These are phyloP conservation scores for Meriones unguiculatus DNA, from an alignment of 2,113 vertebrate species.

Conservation along the genomic window DNA sequence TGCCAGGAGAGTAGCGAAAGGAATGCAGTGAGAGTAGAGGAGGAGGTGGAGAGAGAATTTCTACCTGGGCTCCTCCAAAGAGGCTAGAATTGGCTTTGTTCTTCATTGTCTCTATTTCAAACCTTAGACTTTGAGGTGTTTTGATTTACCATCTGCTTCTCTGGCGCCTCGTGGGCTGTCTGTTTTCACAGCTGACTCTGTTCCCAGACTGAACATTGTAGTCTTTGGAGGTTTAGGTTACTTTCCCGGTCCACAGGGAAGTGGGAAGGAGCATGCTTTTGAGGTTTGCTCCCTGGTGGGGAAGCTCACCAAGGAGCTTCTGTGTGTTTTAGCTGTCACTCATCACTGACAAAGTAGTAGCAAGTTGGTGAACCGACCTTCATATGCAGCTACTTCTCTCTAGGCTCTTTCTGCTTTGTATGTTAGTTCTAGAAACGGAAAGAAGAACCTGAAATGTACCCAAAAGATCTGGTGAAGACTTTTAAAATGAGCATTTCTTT, in stretches of 20 bases:
- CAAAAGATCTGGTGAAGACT: conserved; percentile 20
- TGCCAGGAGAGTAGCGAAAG: conserved; percentile 32
- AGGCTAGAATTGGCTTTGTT: conserved; percentile 20
- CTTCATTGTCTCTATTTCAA: conserved; percentile 32
- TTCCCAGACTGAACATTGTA: conserved; percentile 5
- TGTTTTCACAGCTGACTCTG: neutral
- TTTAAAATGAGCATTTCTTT: neutral
- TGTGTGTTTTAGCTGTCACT: conserved; percentile 26
- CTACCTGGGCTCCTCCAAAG: conserved; percentile 21
- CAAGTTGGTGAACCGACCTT: conserved; percentile 25
- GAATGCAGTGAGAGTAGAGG: neutral
- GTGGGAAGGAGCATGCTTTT: conserved; percentile 8
- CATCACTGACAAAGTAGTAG: conserved; percentile 10
- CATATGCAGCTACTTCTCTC: neutral
- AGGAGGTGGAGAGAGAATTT: neutral
- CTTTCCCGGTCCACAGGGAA: conserved; percentile 30
- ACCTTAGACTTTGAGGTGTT: neutral
- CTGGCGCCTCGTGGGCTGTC: neutral
- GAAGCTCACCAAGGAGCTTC: neutral
- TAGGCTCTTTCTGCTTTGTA: conserved; percentile 21
- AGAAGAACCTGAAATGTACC: conserved; percentile 24
- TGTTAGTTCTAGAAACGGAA: conserved; percentile 35
- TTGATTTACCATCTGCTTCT: conserved; percentile 31
- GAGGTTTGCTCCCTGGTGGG: neutral
- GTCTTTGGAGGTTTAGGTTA: conserved; percentile 33